Base-by-base conservation (phyloP, 2,888 invertebrate genomes). In the Cheilosia soror region DNA sequence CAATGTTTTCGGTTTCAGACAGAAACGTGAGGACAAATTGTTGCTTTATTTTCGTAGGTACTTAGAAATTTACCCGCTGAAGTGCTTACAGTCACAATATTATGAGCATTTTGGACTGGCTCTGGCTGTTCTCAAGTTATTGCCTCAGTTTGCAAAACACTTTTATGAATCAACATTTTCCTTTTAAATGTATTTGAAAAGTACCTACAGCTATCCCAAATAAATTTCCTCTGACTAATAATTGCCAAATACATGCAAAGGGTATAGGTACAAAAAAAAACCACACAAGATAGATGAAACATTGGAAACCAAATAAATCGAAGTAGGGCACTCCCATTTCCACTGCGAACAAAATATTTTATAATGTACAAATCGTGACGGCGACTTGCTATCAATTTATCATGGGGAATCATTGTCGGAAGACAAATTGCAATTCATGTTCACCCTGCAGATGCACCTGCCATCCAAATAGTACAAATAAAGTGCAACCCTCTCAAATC, bases 381-480 rank as follows among this genome's bases (percentile, higher is more conserved):
- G 63, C 62, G 73, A 65, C 65, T 57, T 31, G 62, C 53, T 72
- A 72, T 65, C 60, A 71, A 71, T 76, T 76, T 58, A 44, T 75
- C 68, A 83, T 37, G 68, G 73, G 49, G 62, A 83, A 83, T 83
- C 83, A 83, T 78, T 83, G 83, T 73, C 78, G 80, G 80, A 76
- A 75, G 80, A 84, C 84, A 84, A 84, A 84, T 84, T 84, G 65
- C 84, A 47, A 75, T 80, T 76, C 69, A 75, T 63, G 58, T 69
- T 65, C 65, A 65, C 79, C 69, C 79, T 69, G 51, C 73, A 9
- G 29, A 62, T 44, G 79, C 53, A 84, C 79, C 75, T 79, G 78
- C 83, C 73, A 73, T 73, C 83, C 68, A 83, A 66, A 49, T 49
- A 66, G 57, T 78, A 69, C 44, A 71, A 76, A 58, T 15, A 57